phyloP scores from a whole-genome alignment of 2,888 invertebrate species.

The Drosophila testacea region DNA sequence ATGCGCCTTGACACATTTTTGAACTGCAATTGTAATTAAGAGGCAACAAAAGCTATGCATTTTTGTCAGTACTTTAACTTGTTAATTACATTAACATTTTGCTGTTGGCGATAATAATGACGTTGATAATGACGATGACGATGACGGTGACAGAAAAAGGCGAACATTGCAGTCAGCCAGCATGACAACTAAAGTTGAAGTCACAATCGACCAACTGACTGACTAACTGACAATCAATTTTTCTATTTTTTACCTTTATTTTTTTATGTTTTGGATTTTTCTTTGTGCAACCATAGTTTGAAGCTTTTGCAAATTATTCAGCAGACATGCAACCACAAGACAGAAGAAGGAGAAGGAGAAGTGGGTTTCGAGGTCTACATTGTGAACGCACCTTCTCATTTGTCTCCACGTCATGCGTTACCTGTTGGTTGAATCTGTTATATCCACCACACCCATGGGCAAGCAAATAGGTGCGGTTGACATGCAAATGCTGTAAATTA shows the following conservation, averaged over 20 bases:
- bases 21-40: conserved; percentile 47
- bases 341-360: conserved; percentile 7
- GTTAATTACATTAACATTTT: conserved; percentile 68
- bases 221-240: conserved; percentile 60
- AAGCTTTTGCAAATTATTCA: conserved; percentile 29
- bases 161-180: conserved; percentile 23
- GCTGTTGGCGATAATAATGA: conserved; percentile 27
- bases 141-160: conserved; percentile 43
- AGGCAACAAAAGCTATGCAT: conserved; percentile 44
- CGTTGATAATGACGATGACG: conserved; percentile 38
- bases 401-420: conserved; percentile 46
- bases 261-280: conserved; percentile 1
- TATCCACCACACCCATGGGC: conserved; percentile 3
- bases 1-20: conserved; percentile 60
- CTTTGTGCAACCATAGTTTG: conserved; percentile 33
- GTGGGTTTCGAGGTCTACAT: conserved; percentile 34
- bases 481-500: not conserved
- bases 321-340: conserved; percentile 20
- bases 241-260: conserved; percentile 11
- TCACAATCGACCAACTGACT: conserved; percentile 32
- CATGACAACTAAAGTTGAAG: conserved; percentile 34
- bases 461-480: conserved; percentile 15
- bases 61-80: conserved; percentile 68
- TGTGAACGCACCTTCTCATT: conserved; percentile 44
- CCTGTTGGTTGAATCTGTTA: conserved; percentile 35